Evolutionary conservation across 1,140 invertebrate genomes (phyloP).

Genomic region (Calycopis cecrops): DNA sequence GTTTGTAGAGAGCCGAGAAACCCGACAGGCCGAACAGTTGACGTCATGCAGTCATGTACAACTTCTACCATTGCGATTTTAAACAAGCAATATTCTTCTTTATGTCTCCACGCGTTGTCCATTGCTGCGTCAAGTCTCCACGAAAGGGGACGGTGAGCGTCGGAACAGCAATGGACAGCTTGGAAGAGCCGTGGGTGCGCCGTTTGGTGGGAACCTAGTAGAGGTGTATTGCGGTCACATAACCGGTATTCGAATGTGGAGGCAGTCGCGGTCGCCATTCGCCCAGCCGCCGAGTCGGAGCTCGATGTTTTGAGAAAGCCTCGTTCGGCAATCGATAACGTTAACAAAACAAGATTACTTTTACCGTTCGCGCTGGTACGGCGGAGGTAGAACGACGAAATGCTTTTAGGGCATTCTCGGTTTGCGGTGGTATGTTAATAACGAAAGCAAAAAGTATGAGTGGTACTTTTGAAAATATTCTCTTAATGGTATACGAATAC

Average conservation of each 20-base stretch:
- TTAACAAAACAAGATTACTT: conserved; percentile 62
- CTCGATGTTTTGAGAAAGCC: conserved; percentile 68
- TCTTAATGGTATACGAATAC: conserved; percentile 2
- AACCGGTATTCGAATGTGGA: conserved; percentile 66
- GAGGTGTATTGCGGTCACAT: conserved; percentile 68
- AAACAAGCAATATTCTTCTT: conserved; percentile 5
- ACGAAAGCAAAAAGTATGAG: neutral
- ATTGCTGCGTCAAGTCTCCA: conserved; percentile 23
- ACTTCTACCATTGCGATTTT: conserved; percentile 40
- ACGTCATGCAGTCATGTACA: conserved; percentile 65
- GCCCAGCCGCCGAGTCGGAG: conserved; percentile 44
- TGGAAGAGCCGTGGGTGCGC: conserved; percentile 19
- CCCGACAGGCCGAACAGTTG: conserved; percentile 66
- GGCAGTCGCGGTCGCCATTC: conserved; percentile 43
- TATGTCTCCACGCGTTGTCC: conserved; percentile 8
- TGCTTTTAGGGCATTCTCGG: conserved; percentile 29
- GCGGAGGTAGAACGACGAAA: conserved; percentile 36
- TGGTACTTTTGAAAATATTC: neutral
- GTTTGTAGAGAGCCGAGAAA: conserved; percentile 66
- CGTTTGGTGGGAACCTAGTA: conserved; percentile 31
- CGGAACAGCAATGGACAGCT: neutral
- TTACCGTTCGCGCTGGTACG: conserved; percentile 38
- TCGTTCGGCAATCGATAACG: conserved; percentile 57
- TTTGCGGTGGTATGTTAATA: conserved; percentile 4
- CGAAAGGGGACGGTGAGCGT: neutral